phyloP scores from a whole-genome alignment of 2,113 vertebrate genomes.

The Pipra filicauda region DNA sequence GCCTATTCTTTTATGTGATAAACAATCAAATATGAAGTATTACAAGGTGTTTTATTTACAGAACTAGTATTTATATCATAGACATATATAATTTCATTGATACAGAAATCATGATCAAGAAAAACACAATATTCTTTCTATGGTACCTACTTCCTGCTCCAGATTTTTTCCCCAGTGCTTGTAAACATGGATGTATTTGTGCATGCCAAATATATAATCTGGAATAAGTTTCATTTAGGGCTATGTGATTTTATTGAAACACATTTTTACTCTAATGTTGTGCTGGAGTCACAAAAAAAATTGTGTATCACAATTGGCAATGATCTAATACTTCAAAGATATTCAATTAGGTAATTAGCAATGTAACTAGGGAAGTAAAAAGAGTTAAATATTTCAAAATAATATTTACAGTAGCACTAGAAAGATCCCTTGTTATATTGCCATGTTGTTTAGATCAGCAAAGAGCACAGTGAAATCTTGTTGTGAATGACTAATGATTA shows the following conservation, averaged over 20 bases:
- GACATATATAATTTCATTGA: neutral
- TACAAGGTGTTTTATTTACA: neutral
- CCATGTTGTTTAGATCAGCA: neutral
- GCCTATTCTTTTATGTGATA: neutral
- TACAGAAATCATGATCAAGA: neutral
- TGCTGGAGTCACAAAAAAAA: neutral
- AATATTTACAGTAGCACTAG: neutral
- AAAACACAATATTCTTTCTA: neutral
- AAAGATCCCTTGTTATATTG: neutral
- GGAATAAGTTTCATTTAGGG: neutral
- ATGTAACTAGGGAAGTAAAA: neutral
- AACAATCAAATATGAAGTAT: neutral
- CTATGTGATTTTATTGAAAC: neutral
- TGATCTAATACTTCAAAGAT: neutral
- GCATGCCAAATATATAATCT: neutral
- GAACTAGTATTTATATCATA: neutral
- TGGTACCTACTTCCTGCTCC: neutral
- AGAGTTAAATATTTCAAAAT: neutral
- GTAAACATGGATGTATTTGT: neutral
- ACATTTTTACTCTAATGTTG: neutral
- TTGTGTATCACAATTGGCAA: neutral
- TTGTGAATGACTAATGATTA: neutral
- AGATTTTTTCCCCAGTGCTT: neutral
- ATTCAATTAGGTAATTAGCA: neutral
- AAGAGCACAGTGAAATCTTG: neutral